Evolutionary conservation across 92 coral and sea anemone genomes (phyloP), one percentile per base, ranked within the genome.

Genomic region (Montipora capitata): DNA sequence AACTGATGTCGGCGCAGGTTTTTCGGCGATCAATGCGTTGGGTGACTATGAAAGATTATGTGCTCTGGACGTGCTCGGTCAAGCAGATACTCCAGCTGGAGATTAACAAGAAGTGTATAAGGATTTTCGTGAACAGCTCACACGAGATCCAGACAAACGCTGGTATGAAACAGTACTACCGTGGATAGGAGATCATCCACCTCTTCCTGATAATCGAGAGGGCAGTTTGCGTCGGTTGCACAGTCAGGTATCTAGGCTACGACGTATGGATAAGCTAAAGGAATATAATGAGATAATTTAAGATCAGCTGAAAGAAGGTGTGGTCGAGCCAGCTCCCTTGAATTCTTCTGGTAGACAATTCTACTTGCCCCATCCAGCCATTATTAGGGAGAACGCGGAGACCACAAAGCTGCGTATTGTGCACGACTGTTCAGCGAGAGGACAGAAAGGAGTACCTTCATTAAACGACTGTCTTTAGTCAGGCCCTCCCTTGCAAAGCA

Each of bases 151-250:
- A 1, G 39, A 38, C 10, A 73, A 73, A 49, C 87, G 91, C 3
- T 88, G 91, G 92, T 81, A 88, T 62, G 88, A 81, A 40, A 88
- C 83, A 0, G 65, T 56, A 7, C 73, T 88, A 68, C 87, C 78
- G 3, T 54, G 80, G 72, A 79, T 54, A 40, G 80, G 91, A 3
- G 63, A 87, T 40, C 91, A 80, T 58, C 82, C 88, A 3, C 92
- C 83, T 9, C 77, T 88, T 0, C 72, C 83, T 1, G 49, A n/a
- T 57, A 74, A 83, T 44, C 12, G 17, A 1, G 76, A 64, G 6
- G 84, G 92, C 42, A 82, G 92, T 42, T 5, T 89, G 41, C 83
- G 75, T 27, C 92, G 85, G 18, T 20, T 82, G 2, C 71, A 15
- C 72, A 82, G 51, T 42, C 88, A 62, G 54, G 84, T 82, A 12